Conservation (phyloP, 2,888 invertebrate genomes). For the Drosophila algonquin region DNA sequence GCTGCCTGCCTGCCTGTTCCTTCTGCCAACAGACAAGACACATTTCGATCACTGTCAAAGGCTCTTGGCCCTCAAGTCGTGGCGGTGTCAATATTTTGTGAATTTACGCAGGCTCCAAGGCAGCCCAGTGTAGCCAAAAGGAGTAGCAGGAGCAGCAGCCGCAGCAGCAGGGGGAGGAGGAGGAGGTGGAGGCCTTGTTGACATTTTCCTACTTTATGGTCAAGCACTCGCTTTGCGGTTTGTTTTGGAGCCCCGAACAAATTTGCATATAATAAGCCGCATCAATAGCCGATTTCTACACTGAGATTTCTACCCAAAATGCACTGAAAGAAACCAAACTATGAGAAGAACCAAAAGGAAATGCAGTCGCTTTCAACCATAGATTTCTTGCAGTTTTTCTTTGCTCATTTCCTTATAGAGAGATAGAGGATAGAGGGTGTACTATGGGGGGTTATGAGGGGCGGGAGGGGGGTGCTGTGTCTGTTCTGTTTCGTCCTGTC, state of each 20-base stretch:
- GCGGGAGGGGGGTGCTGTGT: slow-evolving; percentile 22
- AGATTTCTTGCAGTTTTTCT: slow-evolving; percentile 6
- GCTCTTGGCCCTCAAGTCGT: slow-evolving; percentile 54
- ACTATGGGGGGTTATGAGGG: slow-evolving; percentile 2
- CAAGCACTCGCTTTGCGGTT: slow-evolving; percentile 67
- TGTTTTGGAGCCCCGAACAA: slow-evolving; percentile 64
- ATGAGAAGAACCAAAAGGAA: not conserved
- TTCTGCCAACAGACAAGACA: slow-evolving; percentile 67
- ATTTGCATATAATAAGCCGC: slow-evolving; percentile 84
- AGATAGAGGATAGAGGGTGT: slow-evolving; percentile 9
- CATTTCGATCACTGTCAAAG: slow-evolving; percentile 83
- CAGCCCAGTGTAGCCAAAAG: not conserved
- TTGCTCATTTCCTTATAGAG: slow-evolving; percentile 23
- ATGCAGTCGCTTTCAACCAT: not conserved
- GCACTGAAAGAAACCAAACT: slow-evolving; percentile 12
- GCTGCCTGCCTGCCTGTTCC: not conserved
- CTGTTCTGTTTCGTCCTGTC: slow-evolving; percentile 54
- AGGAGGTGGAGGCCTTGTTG: slow-evolving; percentile 36
- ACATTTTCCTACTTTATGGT: slow-evolving; percentile 81
- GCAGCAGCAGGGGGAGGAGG: slow-evolving; percentile 3
- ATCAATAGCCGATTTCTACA: slow-evolving; percentile 80
- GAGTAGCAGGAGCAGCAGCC: slow-evolving; percentile 14
- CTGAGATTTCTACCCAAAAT: slow-evolving; percentile 58
- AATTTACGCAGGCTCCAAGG: slow-evolving; percentile 80
- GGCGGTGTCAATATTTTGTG: slow-evolving; percentile 82